A percentile compares a stretch with the other conserved stretches of the same genome.
Evolutionary conservation across 1,140 invertebrate species (phyloP).

Genomic region (Sminthurides bifidus): DNA sequence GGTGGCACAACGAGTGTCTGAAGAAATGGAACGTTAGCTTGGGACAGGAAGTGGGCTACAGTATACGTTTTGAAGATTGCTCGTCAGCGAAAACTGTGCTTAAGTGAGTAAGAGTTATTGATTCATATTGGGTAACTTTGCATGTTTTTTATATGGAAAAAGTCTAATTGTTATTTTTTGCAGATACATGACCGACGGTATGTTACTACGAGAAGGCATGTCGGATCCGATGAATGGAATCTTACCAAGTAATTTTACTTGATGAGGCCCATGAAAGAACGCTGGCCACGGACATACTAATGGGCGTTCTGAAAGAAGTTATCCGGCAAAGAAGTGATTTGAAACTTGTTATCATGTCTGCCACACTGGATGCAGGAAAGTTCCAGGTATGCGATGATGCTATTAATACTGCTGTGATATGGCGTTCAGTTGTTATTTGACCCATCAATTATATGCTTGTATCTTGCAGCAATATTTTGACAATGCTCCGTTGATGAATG

Average conservation of each 20-base stretch:
- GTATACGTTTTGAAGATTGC: constrained; percentile 99
- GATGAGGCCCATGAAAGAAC: constrained; percentile 99
- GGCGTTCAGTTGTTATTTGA: neutral
- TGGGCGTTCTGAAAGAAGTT: constrained; percentile 97
- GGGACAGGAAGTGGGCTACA: constrained; percentile 97
- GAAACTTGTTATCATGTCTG: constrained; percentile 98
- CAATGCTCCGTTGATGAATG: constrained; percentile 95
- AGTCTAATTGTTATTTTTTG: constrained; percentile 17
- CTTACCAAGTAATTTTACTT: constrained; percentile 89
- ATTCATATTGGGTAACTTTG: neutral
- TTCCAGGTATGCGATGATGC: constrained; percentile 56
- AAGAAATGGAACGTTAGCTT: constrained; percentile 97
- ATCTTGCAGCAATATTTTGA: constrained; percentile 80
- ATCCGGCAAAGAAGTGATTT: constrained; percentile 85
- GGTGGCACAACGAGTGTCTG: constrained; percentile 92
- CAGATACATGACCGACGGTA: constrained; percentile 98
- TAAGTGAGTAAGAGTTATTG: constrained; percentile 43
- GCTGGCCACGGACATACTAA: constrained; percentile 94
- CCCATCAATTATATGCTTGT: too few relatives aligned
- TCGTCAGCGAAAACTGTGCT: constrained; percentile 84
- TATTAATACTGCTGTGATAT: neutral
- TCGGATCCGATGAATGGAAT: constrained; percentile 94
- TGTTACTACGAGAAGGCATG: constrained; percentile 98
- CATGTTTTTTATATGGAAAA: neutral
- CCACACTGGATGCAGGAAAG: constrained; percentile 98